Evolutionary conservation across 2,888 invertebrate genomes (phyloP), one percentile per base, ranked within the genome.

Genomic region (Hyposoter dolosus): DNA sequence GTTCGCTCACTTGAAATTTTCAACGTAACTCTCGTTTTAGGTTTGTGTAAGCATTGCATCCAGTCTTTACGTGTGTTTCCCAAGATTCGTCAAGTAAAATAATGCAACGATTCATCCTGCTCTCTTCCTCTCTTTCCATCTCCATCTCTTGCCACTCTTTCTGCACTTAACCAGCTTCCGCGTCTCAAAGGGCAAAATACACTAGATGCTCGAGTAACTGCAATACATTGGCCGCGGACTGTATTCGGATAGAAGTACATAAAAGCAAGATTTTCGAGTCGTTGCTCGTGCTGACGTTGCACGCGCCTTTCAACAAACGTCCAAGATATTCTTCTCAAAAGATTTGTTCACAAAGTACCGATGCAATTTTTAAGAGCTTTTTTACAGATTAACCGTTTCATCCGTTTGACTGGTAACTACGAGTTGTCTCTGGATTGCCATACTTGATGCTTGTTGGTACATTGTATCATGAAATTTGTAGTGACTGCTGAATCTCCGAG

Each of bases 141-240:
- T 19, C 53, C 1, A 17, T 50, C 23, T 60, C 40, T 50, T 35
- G 28, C 53, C 72, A 19, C 63, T 71, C 74, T 45, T 28, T 83
- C 60, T 68, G 69, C 28, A 40, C 75, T 45, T 43, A 28, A 56
- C 68, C 28, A 19, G 28, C 47, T 76, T 5, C 43, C 56, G 47
- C 72, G 65, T 68, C 53, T 83, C 83, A 83, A 80, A 85, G 83
- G 60, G 40, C 69, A 76, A n/a, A n/a, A 80, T 72, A 66, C 60
- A 65, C 74, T 45, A 43, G 35, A 63, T 77, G 47, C 72, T 66
- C 23, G 65, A 53, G 45, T 45, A 32, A 60, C 65, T 79, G 74
- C 7, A 23, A 43, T 74, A 66, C 40, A 53, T 65, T 77, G 43
- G n/a, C 17, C 19, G 19, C 45, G 19, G 47, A 28, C 17, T 69